These are phyloP conservation scores for Ursus arctos DNA, from an alignment of 2,113 vertebrate species.

Conservation along the genomic window DNA sequence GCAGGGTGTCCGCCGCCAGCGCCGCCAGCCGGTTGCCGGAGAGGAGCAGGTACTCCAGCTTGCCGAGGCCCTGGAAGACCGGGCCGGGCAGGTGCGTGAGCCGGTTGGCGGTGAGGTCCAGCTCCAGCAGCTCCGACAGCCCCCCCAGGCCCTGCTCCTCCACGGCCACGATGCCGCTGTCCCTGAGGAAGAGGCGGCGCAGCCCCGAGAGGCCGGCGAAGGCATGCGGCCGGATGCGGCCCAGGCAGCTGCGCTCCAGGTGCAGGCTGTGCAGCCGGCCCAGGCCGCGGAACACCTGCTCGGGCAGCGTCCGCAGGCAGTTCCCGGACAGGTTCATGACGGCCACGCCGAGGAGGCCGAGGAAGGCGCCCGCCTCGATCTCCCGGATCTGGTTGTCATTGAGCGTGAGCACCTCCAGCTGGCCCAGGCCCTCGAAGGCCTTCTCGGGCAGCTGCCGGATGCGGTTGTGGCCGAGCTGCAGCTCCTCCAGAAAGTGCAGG, in stretches of 20 bases:
- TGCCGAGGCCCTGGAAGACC: conserved; percentile 92
- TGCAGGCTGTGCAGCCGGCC: conserved; percentile 95
- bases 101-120: conserved; percentile 94
- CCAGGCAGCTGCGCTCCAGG: conserved; percentile 94
- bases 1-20: conserved; percentile 86
- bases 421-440: conserved; percentile 94
- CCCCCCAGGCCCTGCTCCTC: conserved; percentile 93
- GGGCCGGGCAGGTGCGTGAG: conserved; percentile 88
- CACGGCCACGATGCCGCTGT: conserved; percentile 90
- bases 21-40: conserved; percentile 91
- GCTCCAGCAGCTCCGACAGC: conserved; percentile 91
- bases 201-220: conserved; percentile 93
- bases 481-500: conserved; percentile 95
- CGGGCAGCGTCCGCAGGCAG: conserved; percentile 91
- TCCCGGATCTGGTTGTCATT: conserved; percentile 96
- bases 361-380: conserved; percentile 90
- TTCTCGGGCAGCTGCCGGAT: conserved; percentile 90
- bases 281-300: conserved; percentile 93
- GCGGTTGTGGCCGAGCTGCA: conserved; percentile 94
- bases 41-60: conserved; percentile 95
- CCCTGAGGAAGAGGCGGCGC: conserved; percentile 94
- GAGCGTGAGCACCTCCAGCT: conserved; percentile 94
- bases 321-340: conserved; percentile 96
- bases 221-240: conserved; percentile 89
- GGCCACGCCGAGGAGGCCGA: conserved; percentile 92